Conservation (phyloP, 2,113 vertebrate genomes). For the Pituophis catenifer region DNA sequence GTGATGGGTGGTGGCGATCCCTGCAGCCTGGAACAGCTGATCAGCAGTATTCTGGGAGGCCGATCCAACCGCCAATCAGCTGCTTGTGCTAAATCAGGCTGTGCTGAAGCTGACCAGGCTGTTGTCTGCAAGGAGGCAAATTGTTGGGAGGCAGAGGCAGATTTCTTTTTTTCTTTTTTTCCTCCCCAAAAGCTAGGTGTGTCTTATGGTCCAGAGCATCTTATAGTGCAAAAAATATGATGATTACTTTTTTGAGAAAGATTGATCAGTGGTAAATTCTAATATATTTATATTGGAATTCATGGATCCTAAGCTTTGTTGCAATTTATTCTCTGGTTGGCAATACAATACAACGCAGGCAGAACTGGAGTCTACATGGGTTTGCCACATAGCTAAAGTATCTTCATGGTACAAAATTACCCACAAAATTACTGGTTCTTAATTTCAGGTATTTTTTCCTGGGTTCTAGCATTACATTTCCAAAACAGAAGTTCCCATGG, state of each 20-base stretch:
- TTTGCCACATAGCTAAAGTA: neutral
- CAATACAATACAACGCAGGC: neutral
- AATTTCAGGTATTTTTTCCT: neutral
- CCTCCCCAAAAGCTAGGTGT: too few relatives aligned
- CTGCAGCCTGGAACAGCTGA: too few relatives aligned
- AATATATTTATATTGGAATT: neutral
- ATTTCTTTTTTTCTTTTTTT: too few relatives aligned
- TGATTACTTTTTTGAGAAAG: neutral
- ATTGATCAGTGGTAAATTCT: neutral
- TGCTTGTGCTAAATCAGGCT: too few relatives aligned
- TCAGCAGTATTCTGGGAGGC: too few relatives aligned
- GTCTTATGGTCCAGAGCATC: too few relatives aligned
- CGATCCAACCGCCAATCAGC: too few relatives aligned
- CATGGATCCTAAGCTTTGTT: neutral
- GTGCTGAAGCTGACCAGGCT: too few relatives aligned
- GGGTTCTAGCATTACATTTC: neutral
- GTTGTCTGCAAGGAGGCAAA: too few relatives aligned
- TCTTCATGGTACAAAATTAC: neutral
- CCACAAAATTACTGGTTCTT: neutral
- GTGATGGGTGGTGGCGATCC: too few relatives aligned
- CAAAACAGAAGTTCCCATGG: neutral
- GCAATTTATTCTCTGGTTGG: neutral
- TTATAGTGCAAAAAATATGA: too few relatives aligned
- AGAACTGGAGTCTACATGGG: neutral
- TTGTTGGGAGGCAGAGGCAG: too few relatives aligned